Evolutionary conservation across 2,113 vertebrate species (phyloP).

Genomic region (Setophaga petechia): DNA sequence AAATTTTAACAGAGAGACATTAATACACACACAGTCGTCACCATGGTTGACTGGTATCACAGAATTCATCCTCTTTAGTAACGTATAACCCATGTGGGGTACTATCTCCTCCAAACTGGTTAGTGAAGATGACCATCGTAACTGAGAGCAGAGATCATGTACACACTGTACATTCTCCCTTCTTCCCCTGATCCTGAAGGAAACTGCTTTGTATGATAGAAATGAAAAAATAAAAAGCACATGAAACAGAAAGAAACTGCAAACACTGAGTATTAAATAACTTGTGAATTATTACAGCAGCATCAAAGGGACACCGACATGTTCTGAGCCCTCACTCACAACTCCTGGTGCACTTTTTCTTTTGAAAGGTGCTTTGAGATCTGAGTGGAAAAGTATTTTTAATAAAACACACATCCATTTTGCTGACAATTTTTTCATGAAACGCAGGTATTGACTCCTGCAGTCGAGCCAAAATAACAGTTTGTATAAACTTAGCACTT

Average conservation of each 20-base stretch:
- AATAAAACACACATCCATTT: neutral
- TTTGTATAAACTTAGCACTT: neutral
- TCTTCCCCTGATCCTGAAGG: neutral
- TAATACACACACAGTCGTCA: neutral
- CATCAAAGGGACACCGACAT: neutral
- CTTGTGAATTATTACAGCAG: neutral
- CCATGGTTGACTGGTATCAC: neutral
- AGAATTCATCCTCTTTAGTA: neutral
- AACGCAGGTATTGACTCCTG: neutral
- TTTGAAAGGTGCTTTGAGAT: neutral
- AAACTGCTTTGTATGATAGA: neutral
- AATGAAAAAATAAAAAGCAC: constrained; percentile 4
- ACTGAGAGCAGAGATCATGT: neutral
- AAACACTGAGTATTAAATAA: neutral
- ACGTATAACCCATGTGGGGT: neutral
- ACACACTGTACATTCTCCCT: neutral
- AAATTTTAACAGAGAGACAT: neutral
- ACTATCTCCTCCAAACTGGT: neutral
- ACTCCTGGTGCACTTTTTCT: neutral
- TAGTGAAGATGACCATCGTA: neutral
- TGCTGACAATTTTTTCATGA: neutral
- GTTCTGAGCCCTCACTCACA: neutral
- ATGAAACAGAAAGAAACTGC: neutral
- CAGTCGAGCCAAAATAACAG: neutral
- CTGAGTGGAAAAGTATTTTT: neutral